A percentile compares a stretch with the other conserved stretches of the same genome.
These are phyloP conservation scores for Andricus quercusramuli DNA, from an alignment of 2,888 invertebrate species.

Conservation along the genomic window DNA sequence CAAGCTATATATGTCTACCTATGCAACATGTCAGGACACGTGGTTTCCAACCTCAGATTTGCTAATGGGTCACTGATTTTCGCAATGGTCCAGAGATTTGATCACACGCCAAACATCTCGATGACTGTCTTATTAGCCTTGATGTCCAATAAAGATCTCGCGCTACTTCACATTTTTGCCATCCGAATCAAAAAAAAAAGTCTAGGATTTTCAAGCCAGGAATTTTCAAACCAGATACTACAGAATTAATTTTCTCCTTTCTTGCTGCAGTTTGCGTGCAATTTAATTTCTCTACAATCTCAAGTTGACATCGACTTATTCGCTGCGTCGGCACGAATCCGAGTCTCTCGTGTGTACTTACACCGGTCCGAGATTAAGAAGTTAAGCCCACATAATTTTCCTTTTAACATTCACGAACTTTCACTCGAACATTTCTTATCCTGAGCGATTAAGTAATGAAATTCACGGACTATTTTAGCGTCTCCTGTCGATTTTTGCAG, in stretches of 20 bases:
- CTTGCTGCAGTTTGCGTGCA: slow-evolving; percentile 47
- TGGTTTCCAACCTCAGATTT: slow-evolving; percentile 69
- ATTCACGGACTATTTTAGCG: neutral
- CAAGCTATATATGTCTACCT: slow-evolving; percentile 61
- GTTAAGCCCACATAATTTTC: slow-evolving; percentile 38
- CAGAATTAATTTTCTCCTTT: neutral
- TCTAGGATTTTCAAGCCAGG: neutral
- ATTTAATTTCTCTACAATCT: slow-evolving; percentile 48
- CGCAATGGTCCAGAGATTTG: slow-evolving; percentile 54
- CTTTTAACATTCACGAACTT: slow-evolving; percentile 39
- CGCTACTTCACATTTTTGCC: neutral
- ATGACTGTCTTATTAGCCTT: slow-evolving; percentile 48
- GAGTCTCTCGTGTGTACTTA: slow-evolving; percentile 49
- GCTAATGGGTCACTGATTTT: slow-evolving; percentile 67
- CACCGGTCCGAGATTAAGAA: slow-evolving; percentile 27
- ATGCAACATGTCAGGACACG: slow-evolving; percentile 72
- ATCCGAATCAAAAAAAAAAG: neutral
- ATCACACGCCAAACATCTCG: slow-evolving; percentile 46
- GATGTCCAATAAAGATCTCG: slow-evolving; percentile 3
- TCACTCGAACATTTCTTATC: slow-evolving; percentile 29
- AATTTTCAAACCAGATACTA: neutral
- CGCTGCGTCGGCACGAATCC: slow-evolving; percentile 55
- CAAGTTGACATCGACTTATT: slow-evolving; percentile 47
- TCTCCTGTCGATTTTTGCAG: neutral
- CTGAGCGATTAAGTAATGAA: slow-evolving; percentile 19